Conservation (phyloP, 2,797 vertebrate species). For the Cichlasoma orientale region DNA sequence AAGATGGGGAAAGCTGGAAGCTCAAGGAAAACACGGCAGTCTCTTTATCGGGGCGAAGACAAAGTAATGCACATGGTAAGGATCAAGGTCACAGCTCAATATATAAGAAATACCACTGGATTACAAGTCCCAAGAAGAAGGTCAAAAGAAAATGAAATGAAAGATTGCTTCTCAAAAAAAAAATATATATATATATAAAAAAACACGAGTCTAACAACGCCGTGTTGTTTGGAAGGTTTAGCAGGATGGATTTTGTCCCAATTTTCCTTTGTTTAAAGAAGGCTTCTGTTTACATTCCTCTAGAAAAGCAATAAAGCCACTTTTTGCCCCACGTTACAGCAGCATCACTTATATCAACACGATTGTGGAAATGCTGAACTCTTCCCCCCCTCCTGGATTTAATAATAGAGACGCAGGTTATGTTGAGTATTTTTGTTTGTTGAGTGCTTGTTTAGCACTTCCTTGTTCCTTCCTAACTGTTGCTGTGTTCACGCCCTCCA, state of each 20-base stretch:
- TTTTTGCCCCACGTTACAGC: constrained; percentile 24
- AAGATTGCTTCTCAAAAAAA: constrained; percentile 38
- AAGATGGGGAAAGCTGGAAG: constrained; percentile 33
- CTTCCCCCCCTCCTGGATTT: constrained; percentile 24
- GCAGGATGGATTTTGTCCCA: constrained; percentile 24
- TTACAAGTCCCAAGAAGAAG: constrained; percentile 53
- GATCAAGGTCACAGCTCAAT: constrained; percentile 66
- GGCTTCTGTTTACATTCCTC: constrained; percentile 12
- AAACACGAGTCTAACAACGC: constrained; percentile 9
- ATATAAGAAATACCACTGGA: constrained; percentile 51
- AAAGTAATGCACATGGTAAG: constrained; percentile 43
- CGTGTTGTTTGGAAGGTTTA: constrained; percentile 31
- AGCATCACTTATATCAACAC: constrained; percentile 36
- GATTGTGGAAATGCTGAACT: constrained; percentile 31
- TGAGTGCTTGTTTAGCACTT: constrained; percentile 43
- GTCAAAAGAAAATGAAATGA: constrained; percentile 71
- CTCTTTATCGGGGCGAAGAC: constrained; percentile 45
- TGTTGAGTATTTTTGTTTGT: constrained; percentile 51
- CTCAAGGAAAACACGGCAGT: constrained; percentile 40
- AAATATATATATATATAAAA: constrained; percentile 16
- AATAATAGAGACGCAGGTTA: constrained; percentile 40
- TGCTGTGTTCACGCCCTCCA: constrained; percentile 59
- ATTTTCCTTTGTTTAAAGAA: constrained; percentile 23
- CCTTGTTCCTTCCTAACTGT: constrained; percentile 57
- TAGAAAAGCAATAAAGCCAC: constrained; percentile 38